Evolutionary conservation across 2,113 vertebrate genomes (phyloP).

Genomic region (Stercorarius parasiticus): DNA sequence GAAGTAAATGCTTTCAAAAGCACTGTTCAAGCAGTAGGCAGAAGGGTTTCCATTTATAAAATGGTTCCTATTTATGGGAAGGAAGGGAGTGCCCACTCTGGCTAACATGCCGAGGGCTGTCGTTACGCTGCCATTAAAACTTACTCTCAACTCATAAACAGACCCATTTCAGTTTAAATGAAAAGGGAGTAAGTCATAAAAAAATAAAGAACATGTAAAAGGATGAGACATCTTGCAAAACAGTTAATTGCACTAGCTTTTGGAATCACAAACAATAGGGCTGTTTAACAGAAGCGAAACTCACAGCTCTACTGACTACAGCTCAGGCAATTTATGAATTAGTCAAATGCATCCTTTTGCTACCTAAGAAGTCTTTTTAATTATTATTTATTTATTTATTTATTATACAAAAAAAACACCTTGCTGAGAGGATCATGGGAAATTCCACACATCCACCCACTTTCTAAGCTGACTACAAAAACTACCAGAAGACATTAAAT

Average conservation of each 20-base stretch:
- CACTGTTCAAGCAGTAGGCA: not conserved
- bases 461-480: not conserved
- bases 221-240: not conserved
- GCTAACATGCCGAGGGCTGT: not conserved
- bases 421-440: not conserved
- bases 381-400: not conserved
- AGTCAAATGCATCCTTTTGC: not conserved
- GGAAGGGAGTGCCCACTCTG: not conserved
- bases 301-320: not conserved
- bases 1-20: not conserved
- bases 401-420: not conserved
- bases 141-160: conserved; percentile 13
- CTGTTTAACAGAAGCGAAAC: not conserved
- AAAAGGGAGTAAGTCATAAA: not conserved
- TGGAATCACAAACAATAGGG: not conserved
- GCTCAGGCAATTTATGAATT: not conserved
- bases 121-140: not conserved
- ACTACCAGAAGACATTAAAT: not conserved
- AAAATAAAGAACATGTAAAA: not conserved
- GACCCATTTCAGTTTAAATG: conserved; percentile 16
- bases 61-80: conserved; percentile 1
- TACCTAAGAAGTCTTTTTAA: not conserved
- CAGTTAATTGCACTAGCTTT: not conserved
- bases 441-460: not conserved
- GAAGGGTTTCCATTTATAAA: conserved; percentile 29